Evolutionary conservation across 2,888 invertebrate genomes (phyloP), one percentile per base, ranked within the genome.

Genomic region (Pterobdella sp.): DNA sequence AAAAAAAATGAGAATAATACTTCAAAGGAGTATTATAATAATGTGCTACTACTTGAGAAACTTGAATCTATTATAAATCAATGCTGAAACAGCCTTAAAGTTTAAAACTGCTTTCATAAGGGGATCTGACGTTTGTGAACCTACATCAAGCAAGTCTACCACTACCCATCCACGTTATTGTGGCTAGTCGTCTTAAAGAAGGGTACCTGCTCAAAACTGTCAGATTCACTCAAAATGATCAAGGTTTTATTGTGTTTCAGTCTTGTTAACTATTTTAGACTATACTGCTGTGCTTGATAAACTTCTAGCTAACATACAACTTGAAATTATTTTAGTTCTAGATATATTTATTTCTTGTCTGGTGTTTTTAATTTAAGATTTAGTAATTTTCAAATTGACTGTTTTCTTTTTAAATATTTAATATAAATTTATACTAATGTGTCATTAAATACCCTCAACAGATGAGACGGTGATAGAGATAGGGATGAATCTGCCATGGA

Each of bases 121-220:
- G 60, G 4, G 60, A 56, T 4, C 26, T 56, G 60, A 26, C 26
- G 60, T 3, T 3, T 3, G 89, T 89, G 81, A 86, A 87, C 76
- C 89, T 89, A 78, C 87, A 87, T 76, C 88, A 88, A 81, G 86
- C 87, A 29, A 87, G 85, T 18, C 77, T 89, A 75, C 86, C 87
- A 72, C 81, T 84, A 4, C 52, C 74, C n/a, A 84, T 90, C 75
- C 86, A 87, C 76, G 87, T 88, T 79, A 85, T 91, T 68, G 83
- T 91, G 74, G 89, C 90, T 70, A 88, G 90, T 78, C 85, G 91
- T 75, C 85, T 91, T 76, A 84, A 90, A 64, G 91, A 91, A 84
- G 91, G 91, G 37, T 91, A 90, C 82, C 87, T 88, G 60, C 86
- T 90, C 75, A 88, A 87, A 77, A 80, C 81, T 60, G 80, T 81